Base-by-base conservation (phyloP, 2,797 vertebrate species). In the Pelodytes ibericus region DNA sequence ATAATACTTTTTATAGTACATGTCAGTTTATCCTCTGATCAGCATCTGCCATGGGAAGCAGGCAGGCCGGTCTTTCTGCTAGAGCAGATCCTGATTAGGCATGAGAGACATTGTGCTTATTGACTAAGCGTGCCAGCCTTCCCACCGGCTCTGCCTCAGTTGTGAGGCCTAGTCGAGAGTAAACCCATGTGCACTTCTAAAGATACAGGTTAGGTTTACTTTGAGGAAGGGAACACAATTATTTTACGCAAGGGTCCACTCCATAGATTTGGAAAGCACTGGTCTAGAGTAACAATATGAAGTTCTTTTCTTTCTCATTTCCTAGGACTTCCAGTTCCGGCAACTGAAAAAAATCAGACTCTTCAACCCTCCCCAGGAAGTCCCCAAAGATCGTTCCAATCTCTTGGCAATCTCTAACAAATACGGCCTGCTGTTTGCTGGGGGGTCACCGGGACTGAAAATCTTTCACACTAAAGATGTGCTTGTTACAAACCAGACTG, bases 251-350 rank as follows among this genome's bases (percentile, higher is more conserved):
- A 58, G 8, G 25, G 9, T 3, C 22, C 56, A n/a, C 7, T 7
- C 11, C 11, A 49, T 49, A 13, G 2, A 49, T 13, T 49, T 15
- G 1, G 13, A 15, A 1, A 6, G 11, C 18, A n/a, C 11, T 49
- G 18, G 4, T 49, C 13, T 5, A 36, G 13, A 13, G 33, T 36
- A 49, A 4, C 2, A 15, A 5, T 24, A 2, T 27, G 25, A 5
- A 20, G 2, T 5, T 20, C 29, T 62, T 20, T 33, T 33, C n/a
- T 4, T 72, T 5, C 27, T 9, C 33, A 29, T 9, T 0, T 33
- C 20, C 67, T 86, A 99, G 98, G 96, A 99, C 83, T 99, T 99
- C 79, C 94, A 97, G 81, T 99, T 99, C 86, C 92, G 93, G 71
- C 96, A 98, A 0, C 93, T 99, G 91, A 98, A 96, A 90, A 98